Evolutionary conservation across 1,140 invertebrate genomes (phyloP), one percentile per base, ranked within the genome.

Genomic region (Ips typographus): DNA sequence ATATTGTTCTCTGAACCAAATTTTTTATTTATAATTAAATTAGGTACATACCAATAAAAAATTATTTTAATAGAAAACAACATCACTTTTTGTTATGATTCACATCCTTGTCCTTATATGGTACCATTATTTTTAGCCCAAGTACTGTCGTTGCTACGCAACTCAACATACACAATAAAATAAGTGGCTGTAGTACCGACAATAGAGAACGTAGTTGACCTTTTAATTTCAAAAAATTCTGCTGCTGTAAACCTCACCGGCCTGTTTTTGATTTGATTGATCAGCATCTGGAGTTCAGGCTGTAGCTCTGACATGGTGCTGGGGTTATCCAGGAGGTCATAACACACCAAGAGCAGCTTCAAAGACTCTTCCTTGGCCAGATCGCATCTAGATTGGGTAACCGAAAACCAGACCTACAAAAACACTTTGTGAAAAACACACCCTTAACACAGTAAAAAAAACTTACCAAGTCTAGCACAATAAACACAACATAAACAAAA

Each of bases 151-250:
- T 62, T 68, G 56, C 43, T 62, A 1, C 66, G 37, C 3, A 68
- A 39, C 42, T 68, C 66, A 22, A 68, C 66, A 44, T 60, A 68
- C 5, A 68, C 63, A 6, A 71, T 71, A 56, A 65, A 66, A 58
- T 66, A 65, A 3, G 70, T 71, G 5, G 59, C 57, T 1, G 58
- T 65, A 2, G 56, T 56, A 44, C 63, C 64, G 5, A 71, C 8
- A 44, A 71, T 61, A 1, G 70, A 53, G 44, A 71, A 66, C 5
- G 61, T 71, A 40, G 63, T 71, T 4, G 70, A 71, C 41, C 64
- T 38, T 22, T 61, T 67, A 37, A 71, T 71, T 41, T 71, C 70
- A 40, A 71, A 71, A 56, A 66, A 71, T 41, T 61, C 65, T 36
- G 70, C 68, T 36, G 68, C 70, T 39, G 47, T 66, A 66, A 71